Evolutionary conservation across 1,140 invertebrate species (phyloP), one percentile per base, ranked within the genome.

Genomic region (Drosophila micromelanica): DNA sequence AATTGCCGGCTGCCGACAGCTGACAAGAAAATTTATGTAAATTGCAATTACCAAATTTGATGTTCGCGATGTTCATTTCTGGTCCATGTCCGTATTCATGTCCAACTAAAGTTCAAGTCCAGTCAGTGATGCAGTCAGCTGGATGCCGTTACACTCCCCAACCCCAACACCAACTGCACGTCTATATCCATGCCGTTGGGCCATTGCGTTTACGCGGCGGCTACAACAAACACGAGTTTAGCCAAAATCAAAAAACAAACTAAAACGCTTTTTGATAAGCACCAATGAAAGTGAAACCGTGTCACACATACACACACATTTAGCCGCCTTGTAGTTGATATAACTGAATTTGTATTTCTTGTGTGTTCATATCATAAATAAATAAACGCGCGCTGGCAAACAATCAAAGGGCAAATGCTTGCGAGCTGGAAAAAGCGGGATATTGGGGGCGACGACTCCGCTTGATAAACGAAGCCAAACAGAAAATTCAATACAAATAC

Each of bases 1-100:
- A 69, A 61, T 69, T 69, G 65, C 65, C 30, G 56, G 57, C 37
- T 69, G 65, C 65, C 57, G 65, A 69, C 65, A 69, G 57, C 65
- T 69, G 65, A 69, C 65, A 69, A 69, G 17, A 46, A 61, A 69
- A 63, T 69, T 61, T 61, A 69, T 69, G 65, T 69, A 69, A 69
- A 69, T 69, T 61, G 57, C 57, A 69, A 69, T 69, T 69, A 69
- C 56, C 65, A 37, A 69, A 69, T 61, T 51, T 35, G 49, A 42
- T 45, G 38, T 15, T 15, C 27, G 17, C 12, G 5, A 45, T 55
- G 51, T 54, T 37, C 27, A 35, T 9, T 27, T 40, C 45, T 23
- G 27, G 15, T 23, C 30, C 42, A 3, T 23, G 1, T 11, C 20
- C 40, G 5, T 7, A 1, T 8, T 13, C 42, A 15, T 9, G 7